Percentiles rank a stretch among this genome's conserved stretches.
phyloP scores from a whole-genome alignment of 2,113 vertebrate species.

The Ramphastos sulfuratus region DNA sequence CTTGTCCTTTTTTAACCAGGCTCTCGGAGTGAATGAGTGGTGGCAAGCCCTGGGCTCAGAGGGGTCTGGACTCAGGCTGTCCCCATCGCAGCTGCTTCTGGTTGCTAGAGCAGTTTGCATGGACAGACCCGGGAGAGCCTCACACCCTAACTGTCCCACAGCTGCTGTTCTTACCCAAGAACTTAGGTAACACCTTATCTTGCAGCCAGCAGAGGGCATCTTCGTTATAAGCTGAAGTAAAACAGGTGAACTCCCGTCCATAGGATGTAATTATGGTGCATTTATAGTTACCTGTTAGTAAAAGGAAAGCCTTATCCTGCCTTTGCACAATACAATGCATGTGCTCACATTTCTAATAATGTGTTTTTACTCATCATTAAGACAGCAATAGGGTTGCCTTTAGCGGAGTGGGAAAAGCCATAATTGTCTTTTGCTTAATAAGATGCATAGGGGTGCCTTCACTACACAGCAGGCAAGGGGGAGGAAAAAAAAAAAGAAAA shows the following conservation, averaged over 20 bases:
- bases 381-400: background rate
- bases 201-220: constrained; percentile 71
- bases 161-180: background rate
- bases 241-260: background rate
- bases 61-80: rapidly evolving
- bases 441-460: background rate
- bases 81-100: background rate
- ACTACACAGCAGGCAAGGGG: background rate
- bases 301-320: background rate
- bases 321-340: background rate
- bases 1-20: background rate
- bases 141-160: rapidly evolving
- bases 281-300: background rate
- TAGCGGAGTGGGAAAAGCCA: background rate
- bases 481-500: no score
- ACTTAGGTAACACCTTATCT: background rate
- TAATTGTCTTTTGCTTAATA: background rate
- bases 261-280: rapidly evolving
- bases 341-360: background rate
- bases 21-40: background rate
- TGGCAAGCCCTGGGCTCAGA: background rate
- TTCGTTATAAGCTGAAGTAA: background rate
- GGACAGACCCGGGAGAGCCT: background rate
- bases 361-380: background rate
- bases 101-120: rapidly evolving